Evolutionary conservation across 2,113 vertebrate species (phyloP).

Genomic region (Alosa alosa): DNA sequence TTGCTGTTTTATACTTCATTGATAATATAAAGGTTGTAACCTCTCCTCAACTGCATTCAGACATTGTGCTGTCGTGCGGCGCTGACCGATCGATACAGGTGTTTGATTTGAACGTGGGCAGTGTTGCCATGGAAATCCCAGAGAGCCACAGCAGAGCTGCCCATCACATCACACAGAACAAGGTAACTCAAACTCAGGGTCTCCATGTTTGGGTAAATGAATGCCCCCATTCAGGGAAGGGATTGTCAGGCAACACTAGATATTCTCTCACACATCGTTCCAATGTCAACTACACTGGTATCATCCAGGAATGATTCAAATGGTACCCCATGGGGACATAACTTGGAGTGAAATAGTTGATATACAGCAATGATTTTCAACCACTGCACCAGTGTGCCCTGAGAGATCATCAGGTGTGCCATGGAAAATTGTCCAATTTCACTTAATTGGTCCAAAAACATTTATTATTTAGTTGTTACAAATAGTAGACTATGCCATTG

Average conservation of each 20-base stretch:
- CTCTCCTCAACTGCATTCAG: conserved; percentile 63
- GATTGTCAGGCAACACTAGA: neutral
- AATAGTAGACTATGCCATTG: too few species aligned
- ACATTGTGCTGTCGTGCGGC: conserved; percentile 77
- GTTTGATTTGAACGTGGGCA: conserved; percentile 81
- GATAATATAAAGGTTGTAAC: neutral
- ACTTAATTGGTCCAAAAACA: too few species aligned
- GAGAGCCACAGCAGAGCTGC: conserved; percentile 77
- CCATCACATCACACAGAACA: conserved; percentile 86
- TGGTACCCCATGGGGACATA: too few species aligned
- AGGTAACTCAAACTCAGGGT: conserved; percentile 60
- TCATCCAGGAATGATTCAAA: neutral
- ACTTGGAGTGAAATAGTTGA: neutral
- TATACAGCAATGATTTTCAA: too few species aligned
- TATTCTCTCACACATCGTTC: neutral
- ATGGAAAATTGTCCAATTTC: too few species aligned
- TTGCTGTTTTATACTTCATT: neutral
- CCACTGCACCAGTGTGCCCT: too few species aligned
- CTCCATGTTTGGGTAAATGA: neutral
- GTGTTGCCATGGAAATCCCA: conserved; percentile 66
- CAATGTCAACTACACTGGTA: too few species aligned
- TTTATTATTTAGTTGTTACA: too few species aligned
- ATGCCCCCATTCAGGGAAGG: neutral
- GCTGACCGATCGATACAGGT: conserved; percentile 78
- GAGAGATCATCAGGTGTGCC: too few species aligned